These are phyloP conservation scores for Ammodytes dubius DNA, from an alignment of 2,113 vertebrate species.

Conservation along the genomic window DNA sequence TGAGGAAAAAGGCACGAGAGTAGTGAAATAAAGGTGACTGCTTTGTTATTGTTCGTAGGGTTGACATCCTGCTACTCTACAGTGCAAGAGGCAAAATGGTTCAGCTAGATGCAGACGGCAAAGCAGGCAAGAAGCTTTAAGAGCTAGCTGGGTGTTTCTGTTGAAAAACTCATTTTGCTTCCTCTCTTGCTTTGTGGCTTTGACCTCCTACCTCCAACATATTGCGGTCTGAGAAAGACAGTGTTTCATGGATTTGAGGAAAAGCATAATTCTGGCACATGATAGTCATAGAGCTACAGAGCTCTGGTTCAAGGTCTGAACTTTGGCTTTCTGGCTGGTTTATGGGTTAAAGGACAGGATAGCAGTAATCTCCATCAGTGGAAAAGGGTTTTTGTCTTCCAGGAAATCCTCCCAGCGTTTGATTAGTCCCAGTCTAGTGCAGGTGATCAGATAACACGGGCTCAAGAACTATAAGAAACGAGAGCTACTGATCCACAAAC, in stretches of 20 bases:
- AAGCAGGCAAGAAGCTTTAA: slow-evolving; percentile 56
- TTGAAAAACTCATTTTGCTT: too few species aligned
- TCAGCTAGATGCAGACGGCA: slow-evolving; percentile 51
- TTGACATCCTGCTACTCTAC: slow-evolving; percentile 62
- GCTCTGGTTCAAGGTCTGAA: slow-evolving; percentile 53
- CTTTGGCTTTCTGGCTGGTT: slow-evolving; percentile 26
- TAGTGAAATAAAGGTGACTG: slow-evolving; percentile 92
- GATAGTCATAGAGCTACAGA: slow-evolving; percentile 43
- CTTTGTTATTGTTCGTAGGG: slow-evolving; percentile 56
- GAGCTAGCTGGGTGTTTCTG: too few species aligned
- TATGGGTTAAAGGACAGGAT: slow-evolving; percentile 32
- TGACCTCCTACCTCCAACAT: slow-evolving; percentile 38
- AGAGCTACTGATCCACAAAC: neutral
- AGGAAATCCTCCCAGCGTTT: slow-evolving; percentile 17
- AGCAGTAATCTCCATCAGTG: slow-evolving; percentile 42
- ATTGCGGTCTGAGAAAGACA: slow-evolving; percentile 13
- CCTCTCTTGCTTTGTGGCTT: too few species aligned
- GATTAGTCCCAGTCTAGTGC: slow-evolving; percentile 8
- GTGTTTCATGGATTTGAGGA: slow-evolving; percentile 24
- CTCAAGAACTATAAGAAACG: neutral
- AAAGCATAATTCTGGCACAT: slow-evolving; percentile 19
- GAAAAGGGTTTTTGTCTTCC: slow-evolving; percentile 35
- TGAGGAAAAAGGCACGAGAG: slow-evolving; percentile 99
- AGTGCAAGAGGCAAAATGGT: slow-evolving; percentile 46
- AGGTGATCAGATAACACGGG: neutral